A percentile compares a stretch with the other conserved stretches of the same genome.
phyloP scores from a whole-genome alignment of 2,113 vertebrate genomes.

The Ranitomeya variabilis region DNA sequence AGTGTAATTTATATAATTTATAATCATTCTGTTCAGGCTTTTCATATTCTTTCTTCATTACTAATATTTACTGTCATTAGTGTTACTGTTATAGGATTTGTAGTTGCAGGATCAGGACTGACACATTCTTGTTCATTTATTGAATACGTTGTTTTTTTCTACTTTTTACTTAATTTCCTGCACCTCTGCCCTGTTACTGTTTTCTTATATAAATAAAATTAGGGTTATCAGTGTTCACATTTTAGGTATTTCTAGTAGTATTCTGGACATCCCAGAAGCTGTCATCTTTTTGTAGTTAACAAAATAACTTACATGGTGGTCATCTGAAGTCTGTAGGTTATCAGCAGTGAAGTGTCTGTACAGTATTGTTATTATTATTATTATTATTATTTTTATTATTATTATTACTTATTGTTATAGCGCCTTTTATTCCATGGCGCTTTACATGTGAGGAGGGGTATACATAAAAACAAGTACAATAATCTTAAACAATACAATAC shows the following conservation, averaged over 20 bases:
- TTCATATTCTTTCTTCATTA: not conserved
- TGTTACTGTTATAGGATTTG: not conserved
- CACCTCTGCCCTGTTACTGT: not conserved
- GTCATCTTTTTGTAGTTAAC: not conserved
- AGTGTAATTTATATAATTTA: not conserved
- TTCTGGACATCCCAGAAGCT: not conserved
- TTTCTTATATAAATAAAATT: not conserved
- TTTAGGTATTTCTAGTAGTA: not conserved
- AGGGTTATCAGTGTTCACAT: not conserved
- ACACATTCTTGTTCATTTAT: too few relatives aligned
- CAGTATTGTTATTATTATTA: too few relatives aligned
- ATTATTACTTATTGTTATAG: too few relatives aligned
- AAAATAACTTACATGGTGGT: not conserved
- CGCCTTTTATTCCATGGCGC: too few relatives aligned
- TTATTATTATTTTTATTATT: too few relatives aligned
- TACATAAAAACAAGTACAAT: too few relatives aligned
- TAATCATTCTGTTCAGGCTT: not conserved
- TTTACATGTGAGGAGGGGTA: too few relatives aligned
- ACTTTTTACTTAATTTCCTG: too few relatives aligned
- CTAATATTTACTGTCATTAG: not conserved
- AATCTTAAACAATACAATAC: too few relatives aligned
- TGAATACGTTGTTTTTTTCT: too few relatives aligned
- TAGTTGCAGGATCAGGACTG: not conserved
- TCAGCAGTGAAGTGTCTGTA: not conserved
- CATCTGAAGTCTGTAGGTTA: not conserved